A percentile compares a stretch with the other conserved stretches of the same genome.
These are phyloP conservation scores for Gastrophysa polygoni DNA, from an alignment of 2,888 invertebrate genomes.

Conservation along the genomic window DNA sequence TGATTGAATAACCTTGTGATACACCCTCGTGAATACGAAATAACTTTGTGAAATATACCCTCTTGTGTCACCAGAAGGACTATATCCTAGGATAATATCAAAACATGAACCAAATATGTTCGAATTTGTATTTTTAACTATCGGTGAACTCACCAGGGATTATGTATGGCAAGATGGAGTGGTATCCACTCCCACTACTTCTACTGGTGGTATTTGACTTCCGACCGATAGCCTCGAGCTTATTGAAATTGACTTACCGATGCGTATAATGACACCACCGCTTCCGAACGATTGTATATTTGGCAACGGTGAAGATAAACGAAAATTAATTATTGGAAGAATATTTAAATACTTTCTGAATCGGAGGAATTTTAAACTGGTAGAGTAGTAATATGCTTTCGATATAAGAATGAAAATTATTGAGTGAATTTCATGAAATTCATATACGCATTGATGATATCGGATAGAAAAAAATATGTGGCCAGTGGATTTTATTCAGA, in stretches of 20 bases:
- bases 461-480: no score
- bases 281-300: not conserved
- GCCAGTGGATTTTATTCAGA: no score
- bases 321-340: constrained; percentile 3
- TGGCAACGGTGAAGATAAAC: not conserved
- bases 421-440: no score
- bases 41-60: no score
- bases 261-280: constrained; percentile 45
- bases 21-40: no score
- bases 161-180: not conserved
- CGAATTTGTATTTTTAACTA: no score
- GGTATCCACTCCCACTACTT: constrained; percentile 1
- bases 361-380: not conserved
- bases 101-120: no score
- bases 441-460: no score
- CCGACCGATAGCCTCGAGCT: constrained; percentile 42
- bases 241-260: constrained; percentile 50
- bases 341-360: not conserved
- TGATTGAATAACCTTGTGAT: no score
- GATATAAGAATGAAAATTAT: no score
- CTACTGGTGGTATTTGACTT: constrained; percentile 42
- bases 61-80: no score
- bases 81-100: no score
- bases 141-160: not conserved
- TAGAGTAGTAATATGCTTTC: not conserved